Evolutionary conservation across 2,113 vertebrate species (phyloP).

Genomic region (Passer domesticus): DNA sequence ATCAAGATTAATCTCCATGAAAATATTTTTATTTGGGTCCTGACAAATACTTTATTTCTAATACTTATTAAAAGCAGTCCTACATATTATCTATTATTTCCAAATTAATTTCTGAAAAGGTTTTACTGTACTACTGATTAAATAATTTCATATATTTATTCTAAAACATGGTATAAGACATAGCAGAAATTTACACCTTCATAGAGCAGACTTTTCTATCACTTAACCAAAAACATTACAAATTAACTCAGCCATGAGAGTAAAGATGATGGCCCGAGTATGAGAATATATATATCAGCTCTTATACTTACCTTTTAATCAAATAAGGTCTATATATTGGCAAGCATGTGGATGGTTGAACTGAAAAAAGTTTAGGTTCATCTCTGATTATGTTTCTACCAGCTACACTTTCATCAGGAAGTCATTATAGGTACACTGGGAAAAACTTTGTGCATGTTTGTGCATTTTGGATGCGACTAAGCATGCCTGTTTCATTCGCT

Average conservation of each 20-base stretch:
- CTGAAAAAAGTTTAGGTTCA: background rate
- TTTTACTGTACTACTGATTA: background rate
- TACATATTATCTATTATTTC: background rate
- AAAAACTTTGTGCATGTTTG: background rate
- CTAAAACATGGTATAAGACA: fast-evolving
- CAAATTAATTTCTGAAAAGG: background rate
- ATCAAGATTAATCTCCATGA: background rate
- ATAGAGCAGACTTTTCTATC: background rate
- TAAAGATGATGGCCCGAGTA: background rate
- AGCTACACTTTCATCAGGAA: background rate
- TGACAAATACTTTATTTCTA: background rate
- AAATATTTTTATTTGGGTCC: background rate
- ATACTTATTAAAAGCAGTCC: background rate
- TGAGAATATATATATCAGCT: background rate
- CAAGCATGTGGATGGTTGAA: background rate
- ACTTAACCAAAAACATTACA: background rate
- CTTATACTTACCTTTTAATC: background rate
- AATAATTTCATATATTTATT: background rate
- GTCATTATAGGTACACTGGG: background rate
- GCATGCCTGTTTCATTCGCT: background rate
- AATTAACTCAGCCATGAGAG: background rate
- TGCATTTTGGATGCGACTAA: background rate
- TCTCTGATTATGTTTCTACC: background rate
- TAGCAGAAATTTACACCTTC: background rate
- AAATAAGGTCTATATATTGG: background rate